phyloP scores from a whole-genome alignment of 2,797 vertebrate species.

The Tokudaia muenninki region DNA sequence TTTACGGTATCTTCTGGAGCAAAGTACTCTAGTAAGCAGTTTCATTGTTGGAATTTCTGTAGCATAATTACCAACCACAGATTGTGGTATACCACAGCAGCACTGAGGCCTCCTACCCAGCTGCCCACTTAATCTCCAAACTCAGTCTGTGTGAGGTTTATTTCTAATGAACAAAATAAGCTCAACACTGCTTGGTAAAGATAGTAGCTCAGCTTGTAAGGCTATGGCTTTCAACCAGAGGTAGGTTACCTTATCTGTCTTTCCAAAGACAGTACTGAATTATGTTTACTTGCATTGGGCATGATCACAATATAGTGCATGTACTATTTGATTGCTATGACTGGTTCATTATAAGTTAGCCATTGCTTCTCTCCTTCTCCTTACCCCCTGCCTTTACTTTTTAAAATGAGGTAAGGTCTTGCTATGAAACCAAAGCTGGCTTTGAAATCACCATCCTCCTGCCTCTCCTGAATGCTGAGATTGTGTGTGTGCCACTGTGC shows the following conservation, averaged over 20 bases:
- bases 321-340: neutral
- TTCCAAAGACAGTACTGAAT: neutral
- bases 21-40: neutral
- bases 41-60: conserved; percentile 34
- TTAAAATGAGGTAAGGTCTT: neutral
- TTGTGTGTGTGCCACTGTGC: neutral
- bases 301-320: neutral
- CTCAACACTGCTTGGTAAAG: conserved; percentile 19
- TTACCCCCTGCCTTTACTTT: neutral
- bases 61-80: neutral
- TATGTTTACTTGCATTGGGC: neutral
- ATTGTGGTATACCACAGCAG: neutral
- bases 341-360: neutral
- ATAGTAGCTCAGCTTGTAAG: neutral
- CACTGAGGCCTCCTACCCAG: neutral
- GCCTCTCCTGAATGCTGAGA: neutral
- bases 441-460: neutral
- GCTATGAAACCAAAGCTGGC: neutral
- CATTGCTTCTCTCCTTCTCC: neutral
- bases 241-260: neutral
- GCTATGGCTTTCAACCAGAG: neutral
- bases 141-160: conserved; percentile 37
- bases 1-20: conserved; percentile 36
- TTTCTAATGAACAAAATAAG: neutral
- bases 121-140: conserved; percentile 6